Evolutionary conservation across 2,797 vertebrate genomes (phyloP).

Genomic region (Ispidina lecontei): DNA sequence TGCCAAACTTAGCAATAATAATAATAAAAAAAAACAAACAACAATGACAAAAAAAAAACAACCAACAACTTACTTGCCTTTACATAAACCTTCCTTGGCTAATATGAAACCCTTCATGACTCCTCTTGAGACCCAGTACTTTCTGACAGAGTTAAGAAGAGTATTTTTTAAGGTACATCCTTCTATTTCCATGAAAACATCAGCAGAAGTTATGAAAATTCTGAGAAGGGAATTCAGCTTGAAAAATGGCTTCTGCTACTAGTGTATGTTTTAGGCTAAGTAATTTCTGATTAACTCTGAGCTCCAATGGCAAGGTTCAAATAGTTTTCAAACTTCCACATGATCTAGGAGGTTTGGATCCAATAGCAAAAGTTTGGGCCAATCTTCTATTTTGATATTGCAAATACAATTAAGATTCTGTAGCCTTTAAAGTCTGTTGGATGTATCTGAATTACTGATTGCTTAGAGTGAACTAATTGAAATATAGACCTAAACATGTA

Average conservation of each 20-base stretch:
- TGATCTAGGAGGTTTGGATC: background rate
- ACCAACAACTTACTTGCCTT: background rate
- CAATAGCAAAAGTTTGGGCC: background rate
- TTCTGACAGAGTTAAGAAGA: background rate
- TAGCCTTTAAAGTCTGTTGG: background rate
- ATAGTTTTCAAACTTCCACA: background rate
- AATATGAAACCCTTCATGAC: background rate
- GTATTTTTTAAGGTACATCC: background rate
- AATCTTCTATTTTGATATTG: background rate
- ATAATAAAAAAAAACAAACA: background rate
- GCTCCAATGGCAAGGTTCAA: background rate
- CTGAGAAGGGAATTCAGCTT: background rate
- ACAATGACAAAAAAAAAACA: too few species aligned
- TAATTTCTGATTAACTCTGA: conserved; percentile 13
- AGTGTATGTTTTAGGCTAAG: background rate
- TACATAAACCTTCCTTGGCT: background rate
- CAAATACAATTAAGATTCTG: background rate
- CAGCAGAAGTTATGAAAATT: background rate
- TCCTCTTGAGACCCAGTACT: background rate
- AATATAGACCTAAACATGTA: background rate
- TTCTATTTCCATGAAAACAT: background rate
- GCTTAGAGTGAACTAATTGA: background rate
- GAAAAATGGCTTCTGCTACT: background rate
- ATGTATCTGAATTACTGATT: conserved; percentile 13
- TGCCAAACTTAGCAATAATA: background rate